A percentile compares a stretch with the other conserved stretches of the same genome.
Conservation (phyloP, 2,888 invertebrate species). For the Keiferia lycopersicella region DNA sequence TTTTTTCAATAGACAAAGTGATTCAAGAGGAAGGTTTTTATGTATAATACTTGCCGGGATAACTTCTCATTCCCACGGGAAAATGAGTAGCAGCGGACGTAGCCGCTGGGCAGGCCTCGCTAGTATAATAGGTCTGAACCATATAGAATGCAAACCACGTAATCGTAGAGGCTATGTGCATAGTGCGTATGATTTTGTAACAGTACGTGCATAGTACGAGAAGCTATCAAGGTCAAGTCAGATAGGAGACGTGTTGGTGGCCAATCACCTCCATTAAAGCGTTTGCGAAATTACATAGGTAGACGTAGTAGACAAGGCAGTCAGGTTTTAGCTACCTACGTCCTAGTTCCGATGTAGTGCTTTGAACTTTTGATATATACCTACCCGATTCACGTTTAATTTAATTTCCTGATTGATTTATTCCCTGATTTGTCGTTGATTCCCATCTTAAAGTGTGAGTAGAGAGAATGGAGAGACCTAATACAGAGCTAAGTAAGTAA, state of each 20-base stretch:
- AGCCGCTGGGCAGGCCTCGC: too few species aligned
- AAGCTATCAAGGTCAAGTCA: slow-evolving; percentile 1
- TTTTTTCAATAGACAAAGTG: too few species aligned
- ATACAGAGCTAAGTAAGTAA: too few species aligned
- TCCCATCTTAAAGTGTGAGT: too few species aligned
- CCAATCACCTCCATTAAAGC: slow-evolving; percentile 1
- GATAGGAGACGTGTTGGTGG: neutral
- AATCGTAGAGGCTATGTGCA: neutral
- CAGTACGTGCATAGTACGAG: neutral
- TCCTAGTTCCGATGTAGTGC: slow-evolving; percentile 1
- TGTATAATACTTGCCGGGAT: too few species aligned
- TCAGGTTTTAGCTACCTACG: neutral
- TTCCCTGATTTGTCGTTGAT: too few species aligned
- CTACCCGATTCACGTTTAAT: too few species aligned
- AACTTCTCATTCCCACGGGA: too few species aligned
- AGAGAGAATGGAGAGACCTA: too few species aligned
- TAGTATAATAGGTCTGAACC: neutral
- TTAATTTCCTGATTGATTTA: too few species aligned
- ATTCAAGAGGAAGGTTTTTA: too few species aligned
- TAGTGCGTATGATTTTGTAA: slow-evolving; percentile 7
- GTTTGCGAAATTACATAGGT: slow-evolving; percentile 6
- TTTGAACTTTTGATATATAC: slow-evolving; percentile 1
- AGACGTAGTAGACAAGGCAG: neutral
- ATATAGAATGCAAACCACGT: neutral
- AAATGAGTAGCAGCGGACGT: too few species aligned